These are phyloP conservation scores for Corythoichthys intestinalis DNA, from an alignment of 2,113 vertebrate species.

Conservation along the genomic window DNA sequence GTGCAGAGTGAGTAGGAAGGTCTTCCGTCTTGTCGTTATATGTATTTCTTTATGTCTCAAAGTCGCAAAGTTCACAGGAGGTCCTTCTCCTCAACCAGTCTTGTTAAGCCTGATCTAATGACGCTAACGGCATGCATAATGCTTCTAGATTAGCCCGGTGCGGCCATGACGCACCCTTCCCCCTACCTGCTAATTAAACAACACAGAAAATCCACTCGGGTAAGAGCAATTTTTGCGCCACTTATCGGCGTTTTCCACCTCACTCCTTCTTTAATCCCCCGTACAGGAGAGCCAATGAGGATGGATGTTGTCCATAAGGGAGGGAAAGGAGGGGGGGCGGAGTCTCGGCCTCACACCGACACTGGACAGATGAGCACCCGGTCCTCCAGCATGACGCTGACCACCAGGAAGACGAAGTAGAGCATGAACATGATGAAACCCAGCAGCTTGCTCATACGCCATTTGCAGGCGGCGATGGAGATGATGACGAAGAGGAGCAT, in stretches of 20 bases:
- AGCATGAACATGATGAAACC: conserved; percentile 93
- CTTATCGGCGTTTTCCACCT: conserved; percentile 4
- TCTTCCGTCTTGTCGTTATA: background rate
- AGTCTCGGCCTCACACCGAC: conserved; percentile 74
- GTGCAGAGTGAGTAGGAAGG: too few species aligned
- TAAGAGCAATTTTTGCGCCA: background rate
- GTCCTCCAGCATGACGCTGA: conserved; percentile 93
- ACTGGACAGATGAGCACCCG: conserved; percentile 84
- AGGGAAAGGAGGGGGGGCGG: background rate
- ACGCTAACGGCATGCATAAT: conserved; percentile 61
- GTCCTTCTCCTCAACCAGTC: conserved; percentile 27
- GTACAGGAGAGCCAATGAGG: conserved; percentile 27
- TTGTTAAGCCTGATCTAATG: conserved; percentile 31
- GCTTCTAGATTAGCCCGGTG: conserved; percentile 37
- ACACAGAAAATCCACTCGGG: background rate
- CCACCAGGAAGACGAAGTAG: conserved; percentile 89
- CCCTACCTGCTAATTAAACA: conserved; percentile 21
- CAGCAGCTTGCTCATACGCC: conserved; percentile 93
- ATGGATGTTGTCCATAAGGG: conserved; percentile 17
- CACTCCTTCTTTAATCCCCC: conserved; percentile 25
- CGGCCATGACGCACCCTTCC: conserved; percentile 8
- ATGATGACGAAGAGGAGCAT: conserved; percentile 95
- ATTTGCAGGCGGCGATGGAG: conserved; percentile 92
- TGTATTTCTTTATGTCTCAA: background rate
- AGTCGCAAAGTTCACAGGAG: conserved; percentile 26